Evolutionary conservation across 1,140 invertebrate genomes (phyloP).

Genomic region (Diorhabda elongata): DNA sequence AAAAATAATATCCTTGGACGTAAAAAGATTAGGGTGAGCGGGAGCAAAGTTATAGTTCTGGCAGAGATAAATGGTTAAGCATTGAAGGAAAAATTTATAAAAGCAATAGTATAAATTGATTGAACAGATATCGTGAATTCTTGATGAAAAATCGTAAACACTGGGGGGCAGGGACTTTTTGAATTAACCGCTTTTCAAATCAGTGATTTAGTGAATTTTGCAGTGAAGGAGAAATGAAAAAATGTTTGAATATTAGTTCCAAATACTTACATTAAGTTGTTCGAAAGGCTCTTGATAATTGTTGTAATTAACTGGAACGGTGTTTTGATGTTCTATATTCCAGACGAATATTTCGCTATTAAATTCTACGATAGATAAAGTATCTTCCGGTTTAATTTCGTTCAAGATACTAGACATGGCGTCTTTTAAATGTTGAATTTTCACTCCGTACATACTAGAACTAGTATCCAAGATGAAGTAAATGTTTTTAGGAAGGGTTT

Average conservation of each 20-base stretch:
- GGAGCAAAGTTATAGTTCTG: background rate
- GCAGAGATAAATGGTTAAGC: background rate
- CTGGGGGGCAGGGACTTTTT: too few relatives aligned
- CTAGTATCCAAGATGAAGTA: slow-evolving; percentile 68
- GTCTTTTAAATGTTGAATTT: slow-evolving; percentile 59
- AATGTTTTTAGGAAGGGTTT: slow-evolving; percentile 61
- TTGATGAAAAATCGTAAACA: background rate
- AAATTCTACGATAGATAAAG: slow-evolving; percentile 65
- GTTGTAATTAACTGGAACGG: background rate
- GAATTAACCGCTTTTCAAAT: too few relatives aligned
- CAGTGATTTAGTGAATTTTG: too few relatives aligned
- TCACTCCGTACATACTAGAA: slow-evolving; percentile 63
- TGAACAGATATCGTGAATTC: background rate
- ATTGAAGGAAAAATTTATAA: background rate
- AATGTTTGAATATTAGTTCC: too few relatives aligned
- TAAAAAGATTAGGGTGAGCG: too few relatives aligned
- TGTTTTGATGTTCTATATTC: slow-evolving; percentile 21
- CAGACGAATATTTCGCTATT: slow-evolving; percentile 48
- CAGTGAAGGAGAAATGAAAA: too few relatives aligned
- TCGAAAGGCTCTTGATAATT: slow-evolving; percentile 9
- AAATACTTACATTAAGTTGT: slow-evolving; percentile 5
- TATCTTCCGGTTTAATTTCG: slow-evolving; percentile 58
- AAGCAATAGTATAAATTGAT: background rate
- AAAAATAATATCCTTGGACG: too few relatives aligned
- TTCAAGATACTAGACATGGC: slow-evolving; percentile 65